phyloP scores from a whole-genome alignment of 1,140 invertebrate species.

The Diabrotica undecimpunctata region DNA sequence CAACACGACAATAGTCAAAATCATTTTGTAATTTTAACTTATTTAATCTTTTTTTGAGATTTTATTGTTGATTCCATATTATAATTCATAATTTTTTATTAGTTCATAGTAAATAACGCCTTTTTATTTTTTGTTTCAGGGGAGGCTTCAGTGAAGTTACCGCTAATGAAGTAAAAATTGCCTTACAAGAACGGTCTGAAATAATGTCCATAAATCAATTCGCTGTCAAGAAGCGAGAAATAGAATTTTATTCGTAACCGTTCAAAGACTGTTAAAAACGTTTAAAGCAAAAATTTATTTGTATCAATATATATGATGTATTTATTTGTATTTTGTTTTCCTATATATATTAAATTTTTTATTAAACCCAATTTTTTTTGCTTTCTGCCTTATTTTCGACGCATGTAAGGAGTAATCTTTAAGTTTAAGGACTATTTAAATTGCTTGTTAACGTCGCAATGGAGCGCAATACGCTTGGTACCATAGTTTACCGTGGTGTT shows the following conservation, averaged over 20 bases:
- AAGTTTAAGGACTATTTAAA: too few relatives aligned
- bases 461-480: too few relatives aligned
- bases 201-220: slow-evolving; percentile 25
- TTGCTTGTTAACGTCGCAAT: too few relatives aligned
- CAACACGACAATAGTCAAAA: too few relatives aligned
- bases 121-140: slow-evolving; percentile 20
- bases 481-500: too few relatives aligned
- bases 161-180: slow-evolving; percentile 21
- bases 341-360: slow-evolving; percentile 5
- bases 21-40: too few relatives aligned
- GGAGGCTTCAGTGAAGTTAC: slow-evolving; percentile 20
- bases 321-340: slow-evolving; percentile 12
- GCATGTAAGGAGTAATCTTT: too few relatives aligned
- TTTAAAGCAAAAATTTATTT: slow-evolving; percentile 1
- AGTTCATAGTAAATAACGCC: too few relatives aligned
- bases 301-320: slow-evolving; percentile 6
- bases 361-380: too few relatives aligned
- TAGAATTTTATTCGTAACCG: slow-evolving; percentile 30
- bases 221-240: slow-evolving; percentile 20
- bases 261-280: slow-evolving; percentile 16
- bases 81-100: too few relatives aligned
- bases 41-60: too few relatives aligned
- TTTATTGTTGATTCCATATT: too few relatives aligned
- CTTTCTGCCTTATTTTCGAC: neutral
- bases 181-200: slow-evolving; percentile 28